Percentiles rank a stretch among this genome's conserved stretches.
These are phyloP conservation scores for Mastomys coucha DNA, from an alignment of 2,113 vertebrate genomes.

Conservation along the genomic window DNA sequence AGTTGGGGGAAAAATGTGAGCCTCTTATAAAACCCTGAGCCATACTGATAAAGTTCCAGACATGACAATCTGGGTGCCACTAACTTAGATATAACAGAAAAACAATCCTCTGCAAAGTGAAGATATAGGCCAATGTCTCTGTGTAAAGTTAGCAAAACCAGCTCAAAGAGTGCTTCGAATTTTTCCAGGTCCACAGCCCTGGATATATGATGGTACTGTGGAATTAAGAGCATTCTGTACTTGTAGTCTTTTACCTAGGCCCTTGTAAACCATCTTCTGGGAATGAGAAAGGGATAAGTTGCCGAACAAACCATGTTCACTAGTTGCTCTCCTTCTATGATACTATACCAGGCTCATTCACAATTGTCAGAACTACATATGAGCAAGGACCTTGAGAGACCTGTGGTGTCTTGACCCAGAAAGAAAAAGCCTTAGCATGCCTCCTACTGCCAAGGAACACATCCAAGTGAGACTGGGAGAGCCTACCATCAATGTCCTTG, in stretches of 20 bases:
- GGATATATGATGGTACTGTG: too few species aligned
- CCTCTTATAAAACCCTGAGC: not conserved
- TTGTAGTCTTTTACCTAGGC: not conserved
- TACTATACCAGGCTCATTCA: not conserved
- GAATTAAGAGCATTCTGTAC: not conserved
- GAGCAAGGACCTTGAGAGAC: not conserved
- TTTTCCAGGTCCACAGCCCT: rapidly evolving
- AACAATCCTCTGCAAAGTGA: not conserved
- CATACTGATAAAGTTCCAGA: too few species aligned
- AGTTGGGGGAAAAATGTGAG: not conserved
- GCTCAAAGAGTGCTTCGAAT: not conserved
- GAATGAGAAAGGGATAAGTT: not conserved
- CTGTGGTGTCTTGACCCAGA: rapidly evolving
- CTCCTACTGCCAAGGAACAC: not conserved
- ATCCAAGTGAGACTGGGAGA: slow-evolving; percentile 80
- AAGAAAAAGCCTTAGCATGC: rapidly evolving
- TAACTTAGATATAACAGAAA: not conserved
- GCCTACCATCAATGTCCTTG: not conserved
- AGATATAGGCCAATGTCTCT: not conserved
- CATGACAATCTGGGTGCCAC: not conserved
- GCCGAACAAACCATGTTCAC: not conserved
- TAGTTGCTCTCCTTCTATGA: not conserved
- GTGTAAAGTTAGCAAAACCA: not conserved
- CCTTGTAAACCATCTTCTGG: not conserved
- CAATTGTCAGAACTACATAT: too few species aligned